Conservation (phyloP, 2,113 vertebrate genomes). For the Hippocampus comes region DNA sequence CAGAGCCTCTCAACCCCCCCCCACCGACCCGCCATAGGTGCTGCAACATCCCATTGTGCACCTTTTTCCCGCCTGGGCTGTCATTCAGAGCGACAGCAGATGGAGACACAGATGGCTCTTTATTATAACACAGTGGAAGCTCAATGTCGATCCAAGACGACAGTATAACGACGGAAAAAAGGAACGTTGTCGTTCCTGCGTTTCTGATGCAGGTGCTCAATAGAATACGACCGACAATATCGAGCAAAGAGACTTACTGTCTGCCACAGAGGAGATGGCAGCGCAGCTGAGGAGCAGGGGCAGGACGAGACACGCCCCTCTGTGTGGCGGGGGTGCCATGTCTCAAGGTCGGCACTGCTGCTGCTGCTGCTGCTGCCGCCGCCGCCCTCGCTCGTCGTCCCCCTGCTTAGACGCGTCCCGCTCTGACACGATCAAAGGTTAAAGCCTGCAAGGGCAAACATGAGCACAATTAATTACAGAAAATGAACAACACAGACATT, state of each 20-base stretch:
- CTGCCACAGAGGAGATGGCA: conserved; percentile 76
- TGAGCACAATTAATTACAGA: conserved; percentile 7
- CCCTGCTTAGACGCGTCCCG: conserved; percentile 66
- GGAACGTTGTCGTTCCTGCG: not conserved
- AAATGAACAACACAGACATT: conserved; percentile 46
- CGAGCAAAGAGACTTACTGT: conserved; percentile 79
- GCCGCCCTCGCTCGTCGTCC: conserved; percentile 60
- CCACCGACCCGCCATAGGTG: conserved; percentile 18
- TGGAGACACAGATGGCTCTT: conserved; percentile 17
- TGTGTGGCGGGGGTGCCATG: conserved; percentile 73
- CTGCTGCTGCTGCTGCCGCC: conserved; percentile 69
- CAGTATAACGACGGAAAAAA: not conserved
- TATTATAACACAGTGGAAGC: conserved; percentile 8
- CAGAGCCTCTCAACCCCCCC: conserved; percentile 27
- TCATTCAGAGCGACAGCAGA: conserved; percentile 46
- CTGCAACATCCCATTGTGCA: conserved; percentile 33
- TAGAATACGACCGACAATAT: not conserved
- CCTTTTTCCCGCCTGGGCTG: conserved; percentile 33
- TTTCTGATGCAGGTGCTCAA: not conserved
- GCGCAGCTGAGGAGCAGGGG: conserved; percentile 80
- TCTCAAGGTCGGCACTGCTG: conserved; percentile 78
- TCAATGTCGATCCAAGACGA: not conserved
- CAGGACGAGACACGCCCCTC: conserved; percentile 71
- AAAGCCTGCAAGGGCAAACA: conserved; percentile 70
- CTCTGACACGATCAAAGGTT: conserved; percentile 77